Conservation (phyloP, 2,113 vertebrate species). For the Sphaerodactylus townsendi region DNA sequence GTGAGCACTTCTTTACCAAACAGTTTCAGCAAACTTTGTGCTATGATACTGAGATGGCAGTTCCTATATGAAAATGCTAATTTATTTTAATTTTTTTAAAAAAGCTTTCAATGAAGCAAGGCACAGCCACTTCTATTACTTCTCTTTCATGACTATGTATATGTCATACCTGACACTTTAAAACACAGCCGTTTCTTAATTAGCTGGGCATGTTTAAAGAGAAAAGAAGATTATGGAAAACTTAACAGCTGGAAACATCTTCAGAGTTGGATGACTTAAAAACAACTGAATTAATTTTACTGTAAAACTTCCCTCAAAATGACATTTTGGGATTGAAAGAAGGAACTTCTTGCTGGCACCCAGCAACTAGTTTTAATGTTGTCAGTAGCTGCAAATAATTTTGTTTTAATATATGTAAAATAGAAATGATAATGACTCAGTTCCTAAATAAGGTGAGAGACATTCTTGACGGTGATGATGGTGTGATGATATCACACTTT, state of each 20-base stretch:
- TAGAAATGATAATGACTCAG: neutral
- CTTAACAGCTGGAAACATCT: constrained; percentile 82
- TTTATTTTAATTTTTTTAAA: neutral
- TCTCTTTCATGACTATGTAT: constrained; percentile 71
- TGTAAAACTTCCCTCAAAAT: constrained; percentile 67
- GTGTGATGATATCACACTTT: no score
- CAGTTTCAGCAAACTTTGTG: neutral
- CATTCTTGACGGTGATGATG: neutral
- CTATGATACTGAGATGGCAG: constrained; percentile 13
- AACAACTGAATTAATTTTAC: constrained; percentile 68
- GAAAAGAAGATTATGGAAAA: constrained; percentile 75
- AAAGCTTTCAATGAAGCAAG: constrained; percentile 67
- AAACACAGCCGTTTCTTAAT: constrained; percentile 81
- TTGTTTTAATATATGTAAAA: neutral
- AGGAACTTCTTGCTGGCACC: constrained; percentile 68
- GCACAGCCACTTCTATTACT: constrained; percentile 57
- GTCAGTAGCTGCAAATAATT: neutral
- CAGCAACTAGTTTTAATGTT: constrained; percentile 53
- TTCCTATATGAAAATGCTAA: constrained; percentile 25
- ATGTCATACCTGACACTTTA: constrained; percentile 78
- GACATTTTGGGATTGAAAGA: constrained; percentile 75
- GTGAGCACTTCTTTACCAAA: neutral
- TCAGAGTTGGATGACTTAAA: constrained; percentile 78
- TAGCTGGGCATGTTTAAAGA: constrained; percentile 72
- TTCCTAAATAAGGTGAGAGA: neutral